Evolutionary conservation across 2,888 invertebrate genomes (phyloP), one percentile per base, ranked within the genome.

Genomic region (Tortricodes alternella): DNA sequence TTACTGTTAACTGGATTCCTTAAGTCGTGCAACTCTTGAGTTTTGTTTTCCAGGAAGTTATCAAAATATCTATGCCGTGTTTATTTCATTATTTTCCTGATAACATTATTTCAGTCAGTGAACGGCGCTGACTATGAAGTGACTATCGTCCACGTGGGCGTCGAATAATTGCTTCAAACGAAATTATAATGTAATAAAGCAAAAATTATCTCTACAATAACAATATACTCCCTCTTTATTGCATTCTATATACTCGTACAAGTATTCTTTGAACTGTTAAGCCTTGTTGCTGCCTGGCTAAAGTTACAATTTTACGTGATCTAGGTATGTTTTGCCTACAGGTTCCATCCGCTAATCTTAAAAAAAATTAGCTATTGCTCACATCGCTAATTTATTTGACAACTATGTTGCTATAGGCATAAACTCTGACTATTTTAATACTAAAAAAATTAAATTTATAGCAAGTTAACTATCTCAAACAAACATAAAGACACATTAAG

Each of bases 381-480:
- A 13, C 9, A 41, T 11, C 19, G 27, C 16, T 61, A 59, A 41
- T 56, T 55, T 49, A 61, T 59, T 56, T 49, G 46, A 49, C 56
- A 38, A 52, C 19, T 9, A 29, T 49, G 18, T 37, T 39, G 29
- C 32, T 38, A 55, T 19, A 19, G 56, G 50, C 24, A 39, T 37
- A 27, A 19, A 13, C 43, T 50, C 44, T 37, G 32, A 53, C 55
- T 61, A 60, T 60, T 41, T 48, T 53, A 53, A 34, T 48, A 53
- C 41, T 27, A 32, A 29, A 35, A 48, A 46, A 39, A 50, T 60
- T 60, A 48, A 34, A 57, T 53, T 57, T 50, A 60, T 53, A 15
- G 49, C 46, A 35, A 38, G 46, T 41, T 46, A 50, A 58, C 49
- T 51, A 41, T 41, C 53, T 46, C 29, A 48, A 48, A 53, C 53